phyloP scores from a whole-genome alignment of 1,140 invertebrate genomes.

The Vanessa tameamea region DNA sequence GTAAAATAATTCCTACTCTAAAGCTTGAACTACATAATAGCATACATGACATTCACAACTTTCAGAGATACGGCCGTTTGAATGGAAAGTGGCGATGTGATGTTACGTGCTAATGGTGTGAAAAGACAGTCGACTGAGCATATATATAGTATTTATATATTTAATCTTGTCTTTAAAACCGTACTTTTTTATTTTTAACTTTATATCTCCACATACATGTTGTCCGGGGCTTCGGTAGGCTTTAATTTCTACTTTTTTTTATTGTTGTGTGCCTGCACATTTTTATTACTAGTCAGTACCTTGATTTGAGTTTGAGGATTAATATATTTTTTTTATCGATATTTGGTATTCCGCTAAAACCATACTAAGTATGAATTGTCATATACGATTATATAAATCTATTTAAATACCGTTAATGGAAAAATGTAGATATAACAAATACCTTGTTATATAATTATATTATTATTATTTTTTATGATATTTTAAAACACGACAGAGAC shows the following conservation, averaged over 20 bases:
- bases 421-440: too few species aligned
- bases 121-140: constrained; percentile 1
- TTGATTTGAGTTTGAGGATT: too few species aligned
- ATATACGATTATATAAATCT: too few species aligned
- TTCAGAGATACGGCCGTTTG: constrained; percentile 19
- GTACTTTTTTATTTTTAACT: background rate
- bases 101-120: constrained; percentile 24
- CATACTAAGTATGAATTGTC: background rate
- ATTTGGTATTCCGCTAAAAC: background rate
- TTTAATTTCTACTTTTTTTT: too few species aligned
- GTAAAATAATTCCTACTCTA: background rate
- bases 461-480: background rate
- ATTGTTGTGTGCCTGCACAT: too few species aligned
- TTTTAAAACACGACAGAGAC: background rate
- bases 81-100: constrained; percentile 25
- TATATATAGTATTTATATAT: constrained; percentile 1
- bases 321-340: too few species aligned
- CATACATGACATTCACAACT: constrained; percentile 26
- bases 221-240: too few species aligned
- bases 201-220: too few species aligned
- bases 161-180: background rate
- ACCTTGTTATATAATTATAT: too few species aligned
- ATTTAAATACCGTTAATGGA: too few species aligned
- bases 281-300: too few species aligned
- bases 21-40: constrained; percentile 5